Evolutionary conservation across 2,888 invertebrate species (phyloP).

Genomic region (Serripes groenlandicus): DNA sequence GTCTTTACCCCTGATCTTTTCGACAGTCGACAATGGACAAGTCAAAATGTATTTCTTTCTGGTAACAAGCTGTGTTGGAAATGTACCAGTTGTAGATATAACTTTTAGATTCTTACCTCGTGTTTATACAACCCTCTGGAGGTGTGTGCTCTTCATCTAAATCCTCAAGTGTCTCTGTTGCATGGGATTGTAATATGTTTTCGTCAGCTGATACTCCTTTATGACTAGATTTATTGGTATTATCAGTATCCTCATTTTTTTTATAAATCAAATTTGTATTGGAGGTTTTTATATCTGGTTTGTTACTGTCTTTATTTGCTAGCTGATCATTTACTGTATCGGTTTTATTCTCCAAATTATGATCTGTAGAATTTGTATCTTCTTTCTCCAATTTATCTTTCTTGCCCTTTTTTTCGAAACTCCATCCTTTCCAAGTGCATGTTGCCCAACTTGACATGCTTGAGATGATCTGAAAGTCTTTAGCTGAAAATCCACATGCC

Average conservation of each 20-base stretch:
- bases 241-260: background rate
- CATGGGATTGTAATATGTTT: background rate
- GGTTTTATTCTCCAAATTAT: background rate
- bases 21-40: no score
- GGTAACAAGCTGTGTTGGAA: no score
- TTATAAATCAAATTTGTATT: background rate
- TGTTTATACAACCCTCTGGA: background rate
- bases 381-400: background rate
- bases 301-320: background rate
- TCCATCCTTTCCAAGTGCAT: conserved; percentile 88
- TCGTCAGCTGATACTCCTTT: background rate
- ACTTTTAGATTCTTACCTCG: conserved; percentile 6
- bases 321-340: background rate
- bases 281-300: background rate
- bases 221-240: background rate
- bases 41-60: no score
- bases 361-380: background rate
- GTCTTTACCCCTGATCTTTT: no score
- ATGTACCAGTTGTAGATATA: no score
- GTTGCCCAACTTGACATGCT: conserved; percentile 96
- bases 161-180: background rate
- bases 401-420: conserved; percentile 28
- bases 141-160: background rate
- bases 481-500: conserved; percentile 85
- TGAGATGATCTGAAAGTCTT: conserved; percentile 92